phyloP scores from a whole-genome alignment of 64 coral and sea anemone species.

The Acropora tenuis region DNA sequence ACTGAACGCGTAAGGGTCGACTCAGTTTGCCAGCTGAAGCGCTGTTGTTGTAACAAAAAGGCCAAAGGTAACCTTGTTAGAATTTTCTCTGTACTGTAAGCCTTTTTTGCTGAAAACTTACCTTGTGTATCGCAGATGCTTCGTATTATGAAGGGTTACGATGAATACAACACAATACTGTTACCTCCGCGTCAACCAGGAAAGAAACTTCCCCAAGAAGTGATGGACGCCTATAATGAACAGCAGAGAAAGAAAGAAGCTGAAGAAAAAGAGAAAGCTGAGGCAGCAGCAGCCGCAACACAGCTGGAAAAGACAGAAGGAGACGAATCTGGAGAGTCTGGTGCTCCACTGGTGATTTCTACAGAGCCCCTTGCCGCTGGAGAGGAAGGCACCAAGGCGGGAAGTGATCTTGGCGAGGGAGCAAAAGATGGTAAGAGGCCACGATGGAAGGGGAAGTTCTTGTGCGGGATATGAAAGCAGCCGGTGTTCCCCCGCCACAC shows the following conservation, averaged over 20 bases:
- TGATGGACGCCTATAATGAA: constrained; percentile 74
- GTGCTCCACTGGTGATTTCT: constrained; percentile 30
- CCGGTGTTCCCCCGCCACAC: too few relatives aligned
- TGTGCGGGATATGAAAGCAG: too few relatives aligned
- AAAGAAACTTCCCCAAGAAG: constrained; percentile 79
- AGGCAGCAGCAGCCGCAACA: constrained; percentile 71
- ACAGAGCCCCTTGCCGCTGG: constrained; percentile 37
- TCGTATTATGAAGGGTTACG: constrained; percentile 97
- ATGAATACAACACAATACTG: constrained; percentile 97
- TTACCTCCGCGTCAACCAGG: constrained; percentile 90
- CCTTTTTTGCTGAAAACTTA: too few relatives aligned
- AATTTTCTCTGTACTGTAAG: too few relatives aligned
- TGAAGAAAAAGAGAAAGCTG: constrained; percentile 77
- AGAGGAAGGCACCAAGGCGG: constrained; percentile 10
- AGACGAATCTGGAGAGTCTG: constrained; percentile 52
- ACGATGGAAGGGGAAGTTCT: not conserved
- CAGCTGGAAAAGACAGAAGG: constrained; percentile 55
- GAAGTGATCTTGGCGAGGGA: constrained; percentile 20
- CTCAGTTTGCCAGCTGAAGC: too few relatives aligned
- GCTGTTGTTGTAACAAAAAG: too few relatives aligned
- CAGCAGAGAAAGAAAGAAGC: constrained; percentile 90
- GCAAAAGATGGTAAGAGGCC: constrained; percentile 14
- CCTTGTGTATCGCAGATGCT: constrained; percentile 67
- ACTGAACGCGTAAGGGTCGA: too few relatives aligned
- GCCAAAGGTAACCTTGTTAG: too few relatives aligned